phyloP scores from a whole-genome alignment of 2,888 invertebrate genomes.

The Pachliopta kotzebuea region DNA sequence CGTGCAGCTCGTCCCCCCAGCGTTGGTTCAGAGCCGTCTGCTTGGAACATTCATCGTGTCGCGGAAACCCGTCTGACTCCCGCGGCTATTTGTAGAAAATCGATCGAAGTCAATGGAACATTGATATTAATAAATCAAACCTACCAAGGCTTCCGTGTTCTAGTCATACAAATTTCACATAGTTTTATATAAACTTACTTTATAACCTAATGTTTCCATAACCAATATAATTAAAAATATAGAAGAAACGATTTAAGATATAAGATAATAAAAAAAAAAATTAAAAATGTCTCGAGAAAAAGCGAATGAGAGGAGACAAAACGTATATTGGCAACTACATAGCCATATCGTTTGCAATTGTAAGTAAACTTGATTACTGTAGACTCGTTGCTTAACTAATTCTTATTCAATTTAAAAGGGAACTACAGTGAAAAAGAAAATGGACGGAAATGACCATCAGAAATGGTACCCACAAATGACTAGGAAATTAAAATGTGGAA shows the following conservation, averaged over 20 bases:
- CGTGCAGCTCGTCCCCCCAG: constrained; percentile 36
- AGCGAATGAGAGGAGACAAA: constrained; percentile 52
- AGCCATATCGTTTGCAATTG: constrained; percentile 65
- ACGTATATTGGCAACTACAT: constrained; percentile 62
- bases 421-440: constrained; percentile 49
- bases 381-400: constrained; percentile 67
- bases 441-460: constrained; percentile 45
- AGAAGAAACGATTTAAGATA: no score
- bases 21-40: constrained; percentile 33
- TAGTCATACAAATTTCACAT: no score
- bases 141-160: constrained; percentile 35
- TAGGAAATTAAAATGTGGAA: constrained; percentile 52
- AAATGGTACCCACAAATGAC: constrained; percentile 43
- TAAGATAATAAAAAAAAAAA: no score
- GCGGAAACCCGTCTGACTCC: constrained; percentile 47
- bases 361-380: constrained; percentile 63
- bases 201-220: neutral
- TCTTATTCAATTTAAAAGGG: constrained; percentile 59
- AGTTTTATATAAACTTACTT: neutral
- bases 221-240: no score
- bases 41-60: constrained; percentile 61
- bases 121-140: constrained; percentile 33
- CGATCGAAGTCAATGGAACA: constrained; percentile 48
- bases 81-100: constrained; percentile 64
- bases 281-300: neutral